These are phyloP conservation scores for Drosophila watanabei DNA, from an alignment of 1,140 invertebrate species.

Conservation along the genomic window DNA sequence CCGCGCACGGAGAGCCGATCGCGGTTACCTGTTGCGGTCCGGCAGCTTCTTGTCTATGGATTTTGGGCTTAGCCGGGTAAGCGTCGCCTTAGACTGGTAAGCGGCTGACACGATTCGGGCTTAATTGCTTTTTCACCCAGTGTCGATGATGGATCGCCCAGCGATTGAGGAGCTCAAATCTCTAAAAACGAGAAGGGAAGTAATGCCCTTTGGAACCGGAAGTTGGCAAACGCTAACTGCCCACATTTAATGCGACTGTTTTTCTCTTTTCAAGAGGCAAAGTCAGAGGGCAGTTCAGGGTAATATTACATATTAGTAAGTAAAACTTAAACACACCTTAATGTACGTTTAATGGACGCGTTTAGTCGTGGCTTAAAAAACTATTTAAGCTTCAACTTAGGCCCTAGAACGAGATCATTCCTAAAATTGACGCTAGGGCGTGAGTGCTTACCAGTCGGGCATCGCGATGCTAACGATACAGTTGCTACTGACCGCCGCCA, in stretches of 20 bases:
- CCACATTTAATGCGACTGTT: not conserved
- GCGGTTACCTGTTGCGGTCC: conserved; percentile 51
- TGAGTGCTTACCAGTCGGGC: no score
- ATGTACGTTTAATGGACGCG: not conserved
- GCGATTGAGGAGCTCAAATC: conserved; percentile 1
- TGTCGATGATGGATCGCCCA: conserved; percentile 59
- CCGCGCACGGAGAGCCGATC: conserved; percentile 39
- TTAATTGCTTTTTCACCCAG: conserved; percentile 64
- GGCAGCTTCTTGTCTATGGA: conserved; percentile 62
- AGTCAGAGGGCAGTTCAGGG: conserved; percentile 3
- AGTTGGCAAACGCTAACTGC: not conserved
- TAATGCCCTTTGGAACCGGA: conserved; percentile 9
- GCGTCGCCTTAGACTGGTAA: conserved; percentile 56
- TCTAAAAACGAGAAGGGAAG: not conserved
- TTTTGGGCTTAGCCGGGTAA: conserved; percentile 47
- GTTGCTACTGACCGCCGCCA: not conserved
- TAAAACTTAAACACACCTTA: not conserved
- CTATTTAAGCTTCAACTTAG: conserved; percentile 2
- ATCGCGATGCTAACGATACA: conserved; percentile 13
- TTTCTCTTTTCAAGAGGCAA: not conserved
- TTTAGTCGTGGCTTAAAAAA: not conserved
- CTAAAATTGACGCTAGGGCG: not conserved
- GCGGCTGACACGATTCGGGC: conserved; percentile 63
- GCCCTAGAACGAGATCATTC: conserved; percentile 1
- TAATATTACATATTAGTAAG: not conserved